Percentiles rank a stretch among this genome's conserved stretches.
Evolutionary conservation across 2,113 vertebrate species (phyloP).

Genomic region (Epinephelus fuscoguttatus): DNA sequence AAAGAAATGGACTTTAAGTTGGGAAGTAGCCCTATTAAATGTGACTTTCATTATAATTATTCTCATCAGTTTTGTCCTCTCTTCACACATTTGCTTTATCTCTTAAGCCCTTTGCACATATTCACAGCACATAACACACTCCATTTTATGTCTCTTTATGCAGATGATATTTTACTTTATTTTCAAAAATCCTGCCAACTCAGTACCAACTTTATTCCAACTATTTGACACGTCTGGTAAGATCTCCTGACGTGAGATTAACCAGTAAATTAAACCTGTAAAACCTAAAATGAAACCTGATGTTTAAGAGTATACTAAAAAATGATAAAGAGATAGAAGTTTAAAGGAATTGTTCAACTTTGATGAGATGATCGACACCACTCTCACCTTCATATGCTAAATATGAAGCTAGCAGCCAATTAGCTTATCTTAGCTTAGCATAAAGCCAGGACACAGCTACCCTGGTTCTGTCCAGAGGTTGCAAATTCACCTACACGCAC

Average conservation of each 20-base stretch:
- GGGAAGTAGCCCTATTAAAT: not conserved
- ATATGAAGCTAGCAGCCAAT: not conserved
- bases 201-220: not conserved
- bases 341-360: not conserved
- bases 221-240: not conserved
- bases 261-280: too few species aligned
- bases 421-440: not conserved
- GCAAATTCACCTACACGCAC: not conserved
- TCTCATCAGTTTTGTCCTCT: too few species aligned
- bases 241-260: not conserved
- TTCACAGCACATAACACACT: not conserved
- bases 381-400: not conserved
- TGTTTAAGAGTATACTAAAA: not conserved
- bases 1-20: not conserved
- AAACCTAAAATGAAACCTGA: not conserved
- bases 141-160: not conserved
- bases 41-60: too few species aligned
- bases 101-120: too few species aligned
- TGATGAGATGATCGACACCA: not conserved
- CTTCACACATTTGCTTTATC: too few species aligned
- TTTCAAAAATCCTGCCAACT: not conserved
- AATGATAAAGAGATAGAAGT: not conserved
- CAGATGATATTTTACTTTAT: slow-evolving; percentile 3
- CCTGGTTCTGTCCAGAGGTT: not conserved
- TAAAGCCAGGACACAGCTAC: not conserved